Percentiles rank a stretch among this genome's conserved stretches.
Evolutionary conservation across 2,113 vertebrate genomes (phyloP).

Genomic region (Anser brachyrhynchus): DNA sequence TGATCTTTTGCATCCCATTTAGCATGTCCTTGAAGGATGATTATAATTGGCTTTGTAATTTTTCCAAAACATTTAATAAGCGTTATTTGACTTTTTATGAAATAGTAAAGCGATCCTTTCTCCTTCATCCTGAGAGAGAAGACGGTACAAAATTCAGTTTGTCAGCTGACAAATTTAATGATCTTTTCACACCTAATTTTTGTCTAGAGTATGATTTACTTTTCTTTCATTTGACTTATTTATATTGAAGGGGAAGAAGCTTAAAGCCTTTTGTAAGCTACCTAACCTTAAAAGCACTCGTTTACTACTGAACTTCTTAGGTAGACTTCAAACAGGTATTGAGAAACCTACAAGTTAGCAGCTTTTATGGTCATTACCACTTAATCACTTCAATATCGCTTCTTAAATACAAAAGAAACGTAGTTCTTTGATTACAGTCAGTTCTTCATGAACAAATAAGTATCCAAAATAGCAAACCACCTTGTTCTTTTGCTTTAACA

Average conservation of each 20-base stretch:
- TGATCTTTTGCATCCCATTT: constrained; percentile 31
- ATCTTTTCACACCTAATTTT: background rate
- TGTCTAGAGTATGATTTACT: background rate
- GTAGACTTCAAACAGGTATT: background rate
- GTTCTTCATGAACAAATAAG: background rate
- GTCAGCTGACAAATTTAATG: background rate
- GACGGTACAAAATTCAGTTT: background rate
- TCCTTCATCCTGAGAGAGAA: background rate
- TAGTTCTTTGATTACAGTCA: background rate
- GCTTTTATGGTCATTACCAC: background rate
- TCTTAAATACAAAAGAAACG: background rate
- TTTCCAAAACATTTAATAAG: constrained; percentile 6
- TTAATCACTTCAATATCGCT: background rate
- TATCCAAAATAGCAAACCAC: background rate
- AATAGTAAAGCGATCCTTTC: background rate
- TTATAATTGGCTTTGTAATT: constrained; percentile 12
- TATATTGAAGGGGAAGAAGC: background rate
- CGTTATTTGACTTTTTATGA: background rate
- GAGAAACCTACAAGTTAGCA: background rate
- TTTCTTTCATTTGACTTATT: background rate
- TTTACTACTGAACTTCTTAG: background rate
- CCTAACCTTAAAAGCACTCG: background rate
- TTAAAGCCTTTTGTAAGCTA: background rate
- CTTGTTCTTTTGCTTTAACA: background rate
- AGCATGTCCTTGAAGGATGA: constrained; percentile 44